Evolutionary conservation across 2,888 invertebrate species (phyloP).

Genomic region (Cerastis leucographa): DNA sequence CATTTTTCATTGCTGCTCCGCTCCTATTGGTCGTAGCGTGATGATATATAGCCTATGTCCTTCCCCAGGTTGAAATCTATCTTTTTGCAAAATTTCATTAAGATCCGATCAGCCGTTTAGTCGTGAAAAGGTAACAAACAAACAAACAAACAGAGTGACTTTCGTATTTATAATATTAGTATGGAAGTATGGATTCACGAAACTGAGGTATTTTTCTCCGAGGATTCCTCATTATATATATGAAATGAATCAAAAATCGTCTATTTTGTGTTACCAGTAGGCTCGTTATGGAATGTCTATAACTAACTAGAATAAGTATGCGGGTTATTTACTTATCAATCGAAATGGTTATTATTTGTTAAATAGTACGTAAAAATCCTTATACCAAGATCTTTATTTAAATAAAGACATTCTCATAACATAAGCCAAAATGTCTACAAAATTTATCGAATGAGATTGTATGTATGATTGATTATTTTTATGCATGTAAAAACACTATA

Average conservation of each 20-base stretch:
- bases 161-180: no score
- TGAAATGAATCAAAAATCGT: background rate
- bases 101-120: no score
- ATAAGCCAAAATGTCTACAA: background rate
- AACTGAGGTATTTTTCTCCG: background rate
- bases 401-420: background rate
- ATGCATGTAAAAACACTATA: background rate
- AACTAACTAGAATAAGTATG: background rate
- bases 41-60: no score
- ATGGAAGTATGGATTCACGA: no score
- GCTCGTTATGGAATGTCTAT: background rate
- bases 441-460: no score
- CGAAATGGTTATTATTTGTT: background rate
- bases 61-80: no score
- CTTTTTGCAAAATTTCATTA: no score
- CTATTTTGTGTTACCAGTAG: background rate
- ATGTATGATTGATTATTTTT: no score
- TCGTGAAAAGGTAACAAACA: no score
- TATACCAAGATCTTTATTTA: background rate
- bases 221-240: background rate
- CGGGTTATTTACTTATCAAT: background rate
- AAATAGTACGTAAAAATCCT: background rate
- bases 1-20: no score
- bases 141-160: no score
- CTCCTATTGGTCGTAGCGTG: no score